Percentiles rank a stretch among this genome's conserved stretches.
Conservation (phyloP, 2,888 invertebrate species). For the Leucophenga montana region DNA sequence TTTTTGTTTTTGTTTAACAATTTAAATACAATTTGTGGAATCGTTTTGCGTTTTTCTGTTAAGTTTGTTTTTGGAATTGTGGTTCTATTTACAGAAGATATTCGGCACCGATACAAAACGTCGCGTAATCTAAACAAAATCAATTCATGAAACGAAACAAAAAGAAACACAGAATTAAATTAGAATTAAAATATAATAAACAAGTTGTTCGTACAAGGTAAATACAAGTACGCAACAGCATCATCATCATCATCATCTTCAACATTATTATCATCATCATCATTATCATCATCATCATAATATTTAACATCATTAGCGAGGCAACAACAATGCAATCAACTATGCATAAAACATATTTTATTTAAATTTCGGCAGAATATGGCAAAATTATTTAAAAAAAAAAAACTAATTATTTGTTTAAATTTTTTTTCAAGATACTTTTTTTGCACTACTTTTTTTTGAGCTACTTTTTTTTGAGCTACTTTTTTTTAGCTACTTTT, state of each 20-base stretch:
- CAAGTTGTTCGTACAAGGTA: constrained; percentile 6
- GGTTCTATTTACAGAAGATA: constrained; percentile 72
- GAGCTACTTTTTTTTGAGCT: no score
- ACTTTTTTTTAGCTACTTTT: not conserved
- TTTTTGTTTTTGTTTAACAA: constrained; percentile 37
- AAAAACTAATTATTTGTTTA: no score
- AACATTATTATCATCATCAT: not conserved
- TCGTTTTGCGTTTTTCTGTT: constrained; percentile 27
- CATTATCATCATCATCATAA: not conserved
- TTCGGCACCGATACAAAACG: constrained; percentile 74
- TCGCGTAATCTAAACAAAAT: constrained; percentile 73
- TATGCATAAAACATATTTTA: no score
- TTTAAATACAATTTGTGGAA: constrained; percentile 32
- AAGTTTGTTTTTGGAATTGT: constrained; percentile 24
- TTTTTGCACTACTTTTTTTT: no score
- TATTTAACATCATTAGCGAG: not conserved
- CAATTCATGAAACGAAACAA: constrained; percentile 71
- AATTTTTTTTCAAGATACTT: no score
- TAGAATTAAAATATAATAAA: constrained; percentile 48
- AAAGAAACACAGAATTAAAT: constrained; percentile 65
- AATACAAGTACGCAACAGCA: constrained; percentile 6
- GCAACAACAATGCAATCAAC: no score
- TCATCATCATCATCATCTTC: constrained; percentile 2
- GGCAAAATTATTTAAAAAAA: no score
- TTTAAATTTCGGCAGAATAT: no score